Conservation (phyloP, 2,888 invertebrate species). For the Argyresthia goedartella region DNA sequence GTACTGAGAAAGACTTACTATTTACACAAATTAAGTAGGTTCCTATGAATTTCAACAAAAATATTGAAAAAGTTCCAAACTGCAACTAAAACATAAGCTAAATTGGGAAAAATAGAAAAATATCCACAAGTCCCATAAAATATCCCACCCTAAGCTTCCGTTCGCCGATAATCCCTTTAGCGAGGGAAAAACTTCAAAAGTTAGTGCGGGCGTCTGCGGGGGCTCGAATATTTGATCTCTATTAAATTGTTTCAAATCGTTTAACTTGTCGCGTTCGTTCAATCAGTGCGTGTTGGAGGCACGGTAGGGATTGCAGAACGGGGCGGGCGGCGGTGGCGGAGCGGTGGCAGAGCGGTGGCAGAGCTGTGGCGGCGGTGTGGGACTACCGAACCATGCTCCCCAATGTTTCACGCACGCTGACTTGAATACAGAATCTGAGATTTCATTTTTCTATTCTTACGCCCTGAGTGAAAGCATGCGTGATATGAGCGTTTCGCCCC, state of each 20-base stretch:
- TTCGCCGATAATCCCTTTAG: conserved; percentile 67
- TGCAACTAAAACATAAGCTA: conserved; percentile 7
- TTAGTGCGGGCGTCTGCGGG: conserved; percentile 62
- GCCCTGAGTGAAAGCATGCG: conserved; percentile 1
- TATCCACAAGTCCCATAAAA: conserved; percentile 56
- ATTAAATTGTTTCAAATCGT: conserved; percentile 72
- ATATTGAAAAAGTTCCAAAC: conserved; percentile 1
- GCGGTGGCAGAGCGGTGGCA: conserved; percentile 23
- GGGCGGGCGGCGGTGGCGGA: conserved; percentile 22
- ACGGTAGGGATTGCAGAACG: background rate
- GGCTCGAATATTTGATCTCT: conserved; percentile 68
- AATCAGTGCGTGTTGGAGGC: conserved; percentile 35
- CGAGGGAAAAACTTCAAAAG: conserved; percentile 71
- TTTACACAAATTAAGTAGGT: no score
- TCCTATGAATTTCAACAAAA: background rate
- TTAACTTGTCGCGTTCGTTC: conserved; percentile 68
- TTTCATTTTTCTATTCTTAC: conserved; percentile 1
- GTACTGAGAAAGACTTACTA: no score
- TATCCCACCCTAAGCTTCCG: conserved; percentile 54
- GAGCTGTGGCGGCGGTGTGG: background rate
- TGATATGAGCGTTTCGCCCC: background rate
- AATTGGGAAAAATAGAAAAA: conserved; percentile 39
- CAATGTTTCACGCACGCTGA: conserved; percentile 43
- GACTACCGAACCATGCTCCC: conserved; percentile 10
- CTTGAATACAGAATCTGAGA: conserved; percentile 34